Percentiles rank a stretch among this genome's conserved stretches.
phyloP scores from a whole-genome alignment of 1,140 invertebrate species.

The Meteorus sp. region DNA sequence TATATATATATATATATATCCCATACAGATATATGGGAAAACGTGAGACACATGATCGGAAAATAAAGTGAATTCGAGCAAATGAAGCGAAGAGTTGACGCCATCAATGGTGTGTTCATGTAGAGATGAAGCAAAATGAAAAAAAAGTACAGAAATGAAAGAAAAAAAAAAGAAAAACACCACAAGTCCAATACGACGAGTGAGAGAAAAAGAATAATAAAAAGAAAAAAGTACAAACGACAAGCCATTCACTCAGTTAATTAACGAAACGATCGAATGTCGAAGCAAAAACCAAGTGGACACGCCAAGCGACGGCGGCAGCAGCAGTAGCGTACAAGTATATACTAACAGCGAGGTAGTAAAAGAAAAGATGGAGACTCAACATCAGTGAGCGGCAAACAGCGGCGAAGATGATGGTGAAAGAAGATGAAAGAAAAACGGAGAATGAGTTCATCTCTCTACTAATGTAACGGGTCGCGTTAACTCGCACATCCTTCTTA shows the following conservation, averaged over 20 bases:
- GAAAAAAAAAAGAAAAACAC: too few species aligned
- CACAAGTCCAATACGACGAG: background rate
- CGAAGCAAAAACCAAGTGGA: conserved; percentile 3
- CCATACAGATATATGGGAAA: too few species aligned
- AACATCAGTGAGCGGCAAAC: background rate
- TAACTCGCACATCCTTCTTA: conserved; percentile 60
- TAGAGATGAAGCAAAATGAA: conserved; percentile 1
- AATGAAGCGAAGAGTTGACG: conserved; percentile 18
- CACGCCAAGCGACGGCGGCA: background rate
- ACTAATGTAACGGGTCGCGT: conserved; percentile 53
- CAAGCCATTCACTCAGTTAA: conserved; percentile 15
- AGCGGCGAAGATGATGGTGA: background rate
- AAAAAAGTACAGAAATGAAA: background rate
- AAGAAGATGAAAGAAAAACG: background rate
- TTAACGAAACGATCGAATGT: conserved; percentile 24
- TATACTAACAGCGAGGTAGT: background rate
- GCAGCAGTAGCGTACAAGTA: background rate
- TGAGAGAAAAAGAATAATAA: background rate
- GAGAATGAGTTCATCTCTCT: conserved; percentile 57
- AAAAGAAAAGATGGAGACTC: background rate
- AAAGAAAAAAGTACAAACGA: background rate
- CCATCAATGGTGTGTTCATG: conserved; percentile 17
- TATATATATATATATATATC: too few species aligned
- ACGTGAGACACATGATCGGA: too few species aligned
- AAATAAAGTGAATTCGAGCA: conserved; percentile 4